A percentile compares a stretch with the other conserved stretches of the same genome.
Conservation (phyloP, 2,888 invertebrate genomes). For the Luperina testacea region DNA sequence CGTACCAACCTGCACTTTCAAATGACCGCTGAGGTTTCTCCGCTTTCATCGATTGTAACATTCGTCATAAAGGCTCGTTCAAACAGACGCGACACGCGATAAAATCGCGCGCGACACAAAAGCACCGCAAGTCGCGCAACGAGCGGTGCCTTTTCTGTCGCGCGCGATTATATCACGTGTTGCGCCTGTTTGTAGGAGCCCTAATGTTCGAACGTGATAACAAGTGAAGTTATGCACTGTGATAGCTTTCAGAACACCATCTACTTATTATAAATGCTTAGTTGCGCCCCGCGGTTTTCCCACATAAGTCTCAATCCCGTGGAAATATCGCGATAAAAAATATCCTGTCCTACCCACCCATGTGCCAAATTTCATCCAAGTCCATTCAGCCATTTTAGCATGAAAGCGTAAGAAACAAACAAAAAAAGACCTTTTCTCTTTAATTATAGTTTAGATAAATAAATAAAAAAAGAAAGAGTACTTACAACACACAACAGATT, state of each 20-base stretch:
- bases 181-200: no score
- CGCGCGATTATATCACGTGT: no score
- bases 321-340: neutral
- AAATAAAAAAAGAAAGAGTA: neutral
- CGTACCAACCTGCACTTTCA: constrained; percentile 53
- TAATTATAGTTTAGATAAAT: neutral
- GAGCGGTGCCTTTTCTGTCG: no score
- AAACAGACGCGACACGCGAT: no score
- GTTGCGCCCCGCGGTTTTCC: neutral
- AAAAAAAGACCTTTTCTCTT: neutral
- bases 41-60: constrained; percentile 48
- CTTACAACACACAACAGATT: neutral
- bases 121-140: no score
- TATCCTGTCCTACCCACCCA: neutral
- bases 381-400: no score
- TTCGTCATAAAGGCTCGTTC: no score
- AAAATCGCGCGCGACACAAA: no score
- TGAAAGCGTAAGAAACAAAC: neutral
- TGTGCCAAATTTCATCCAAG: neutral
- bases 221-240: neutral
- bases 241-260: neutral
- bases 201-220: neutral
- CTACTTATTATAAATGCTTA: neutral
- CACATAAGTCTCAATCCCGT: neutral
- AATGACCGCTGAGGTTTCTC: constrained; percentile 47